Evolutionary conservation across 2,888 invertebrate genomes (phyloP), one percentile per base, ranked within the genome.

Genomic region (Ametastegia equiseti): DNA sequence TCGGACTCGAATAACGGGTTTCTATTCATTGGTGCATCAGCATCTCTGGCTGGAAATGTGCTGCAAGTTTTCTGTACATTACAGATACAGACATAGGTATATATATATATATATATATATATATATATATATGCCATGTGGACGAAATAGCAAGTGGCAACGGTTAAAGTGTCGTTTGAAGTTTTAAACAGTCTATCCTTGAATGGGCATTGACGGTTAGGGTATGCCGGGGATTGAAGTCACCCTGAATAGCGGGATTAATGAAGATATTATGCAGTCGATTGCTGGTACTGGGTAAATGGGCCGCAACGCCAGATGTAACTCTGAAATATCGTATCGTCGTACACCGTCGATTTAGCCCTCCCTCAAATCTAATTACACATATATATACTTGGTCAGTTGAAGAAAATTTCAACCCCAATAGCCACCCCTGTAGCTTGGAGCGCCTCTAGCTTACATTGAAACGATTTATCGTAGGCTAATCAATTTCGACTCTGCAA

Each of bases 261-360:
- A 83, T 81, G 83, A 82, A 84, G 83, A 84, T 83, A 84, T 84
- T 84, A 84, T 84, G 84, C 84, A 80, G 82, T 47, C 82, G 80
- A 83, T 83, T 83, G 79, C 69, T 65, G 83, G 65, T 84, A 84
- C 82, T 84, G 81, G 81, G 77, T 73, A 83, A 84, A 84, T 84
- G 83, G 83, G 54, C 82, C 84, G 83, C 80, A 60, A 83, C 81
- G 77, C 57, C 83, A 83, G 47, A 65, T 81, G 77, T 47, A 81
- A 69, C 67, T 65, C 23, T 42, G 36, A 42, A 60, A 45, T n/a
- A n/a, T 63, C 45, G 83, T 85, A 83, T 82, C 81, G 5, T 13
- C 50, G 6, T 54, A n/a, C 33, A 67, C 3, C 30, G 1, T 27
- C 50, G 11, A 47, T 45, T 13, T 13, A n/a, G 39, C 15, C 57